phyloP scores from a whole-genome alignment of 2,797 vertebrate species.

The Mus spretus region DNA sequence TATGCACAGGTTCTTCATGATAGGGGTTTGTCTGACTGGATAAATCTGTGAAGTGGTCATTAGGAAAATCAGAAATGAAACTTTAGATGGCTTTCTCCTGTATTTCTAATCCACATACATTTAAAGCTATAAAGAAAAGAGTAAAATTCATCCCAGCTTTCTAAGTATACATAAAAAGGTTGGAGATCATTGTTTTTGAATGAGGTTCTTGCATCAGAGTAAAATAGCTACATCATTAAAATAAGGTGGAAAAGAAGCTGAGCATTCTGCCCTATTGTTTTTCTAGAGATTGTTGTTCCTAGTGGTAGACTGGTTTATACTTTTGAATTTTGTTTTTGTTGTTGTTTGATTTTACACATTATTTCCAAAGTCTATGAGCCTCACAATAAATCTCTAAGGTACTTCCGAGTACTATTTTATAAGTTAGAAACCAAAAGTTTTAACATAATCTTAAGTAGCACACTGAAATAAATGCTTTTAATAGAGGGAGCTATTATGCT shows the following conservation, averaged over 20 bases:
- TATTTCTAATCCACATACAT: background rate
- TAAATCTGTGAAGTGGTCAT: background rate
- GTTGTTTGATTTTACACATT: background rate
- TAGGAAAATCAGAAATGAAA: background rate
- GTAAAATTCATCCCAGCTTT: background rate
- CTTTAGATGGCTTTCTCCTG: background rate
- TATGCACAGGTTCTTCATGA: background rate
- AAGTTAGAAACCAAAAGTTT: background rate
- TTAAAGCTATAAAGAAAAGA: background rate
- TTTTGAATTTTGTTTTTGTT: background rate
- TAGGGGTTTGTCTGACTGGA: background rate
- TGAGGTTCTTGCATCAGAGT: background rate
- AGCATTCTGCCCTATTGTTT: background rate
- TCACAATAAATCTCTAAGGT: constrained; percentile 2
- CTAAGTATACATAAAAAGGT: background rate
- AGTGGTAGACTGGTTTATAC: background rate
- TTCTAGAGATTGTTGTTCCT: background rate
- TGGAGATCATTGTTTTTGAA: background rate
- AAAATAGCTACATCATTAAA: background rate
- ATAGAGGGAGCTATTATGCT: background rate
- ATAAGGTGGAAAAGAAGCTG: background rate
- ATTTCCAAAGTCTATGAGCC: constrained; percentile 2
- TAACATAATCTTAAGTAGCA: constrained; percentile 23
- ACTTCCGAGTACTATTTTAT: background rate
- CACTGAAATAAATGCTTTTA: background rate